Base-by-base conservation (phyloP, 2,888 invertebrate genomes). In the Muschampia plurimacula region DNA sequence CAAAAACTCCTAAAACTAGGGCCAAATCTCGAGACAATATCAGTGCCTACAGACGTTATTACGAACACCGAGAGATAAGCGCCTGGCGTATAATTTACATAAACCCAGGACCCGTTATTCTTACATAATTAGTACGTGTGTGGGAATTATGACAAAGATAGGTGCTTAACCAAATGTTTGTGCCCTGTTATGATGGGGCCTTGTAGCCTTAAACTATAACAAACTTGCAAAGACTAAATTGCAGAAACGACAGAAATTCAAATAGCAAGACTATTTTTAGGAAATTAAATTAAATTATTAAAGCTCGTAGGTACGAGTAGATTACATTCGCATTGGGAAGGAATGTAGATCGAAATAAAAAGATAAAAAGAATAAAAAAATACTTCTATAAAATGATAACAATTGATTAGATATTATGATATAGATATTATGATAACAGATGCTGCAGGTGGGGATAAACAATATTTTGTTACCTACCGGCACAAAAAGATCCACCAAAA, bases 31-130 rank as follows among this genome's bases (percentile, higher is more conserved):
- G 73, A 79, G 85, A 84, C 85, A 84, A 89, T 89, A 88, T 86
- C 83, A 83, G 79, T 84, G 83, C 84, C 41, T 87, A 84, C 85
- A 83, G 81, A 74, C 81, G 80, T 86, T 87, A 88, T 89, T 87
- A 86, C 84, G 81, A 79, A 78, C 74, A 71, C 70, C 57, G 36
- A 32, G 71, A 65, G 71, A 71, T 66, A 71, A 71, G 71, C 59
- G 71, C 49, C 71, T 71, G 39, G 57, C 60, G 39, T 60, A 71
- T 71, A 71, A 66, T 71, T 66, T 66, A 71, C 71, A 71, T 71
- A 71, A 71, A 60, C 71, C 66, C 46, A 49, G 60, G 46, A 39
- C 59, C n/a, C 71, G 36, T 65, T 49, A 36, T 66, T 66, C 60
- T 72, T 66, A 67, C 60, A 59, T 67, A 72, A 72, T 72, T 72